phyloP scores from a whole-genome alignment of 64 coral and sea anemone genomes.

The Montipora foliosa region DNA sequence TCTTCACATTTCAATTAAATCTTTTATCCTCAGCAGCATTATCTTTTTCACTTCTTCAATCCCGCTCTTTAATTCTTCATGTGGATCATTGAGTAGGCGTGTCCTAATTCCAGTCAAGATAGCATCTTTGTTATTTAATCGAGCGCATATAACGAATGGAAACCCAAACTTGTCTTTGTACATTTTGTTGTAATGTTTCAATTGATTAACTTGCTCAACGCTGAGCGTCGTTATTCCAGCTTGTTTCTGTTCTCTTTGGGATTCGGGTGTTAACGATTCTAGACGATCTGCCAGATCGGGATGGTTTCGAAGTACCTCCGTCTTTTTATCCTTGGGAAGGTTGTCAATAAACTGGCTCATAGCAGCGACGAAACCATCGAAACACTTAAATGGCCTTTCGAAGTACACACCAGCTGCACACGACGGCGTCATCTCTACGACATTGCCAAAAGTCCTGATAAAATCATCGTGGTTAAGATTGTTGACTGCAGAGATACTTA shows the following conservation, averaged over 20 bases:
- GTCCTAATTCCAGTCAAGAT: slow-evolving; percentile 53
- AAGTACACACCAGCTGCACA: slow-evolving; percentile 60
- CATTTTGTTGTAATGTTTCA: slow-evolving; percentile 46
- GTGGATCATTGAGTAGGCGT: slow-evolving; percentile 45
- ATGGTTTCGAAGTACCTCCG: slow-evolving; percentile 56
- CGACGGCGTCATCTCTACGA: slow-evolving; percentile 56
- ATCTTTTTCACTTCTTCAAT: slow-evolving; percentile 87
- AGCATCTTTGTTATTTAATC: slow-evolving; percentile 74
- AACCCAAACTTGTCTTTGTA: slow-evolving; percentile 82
- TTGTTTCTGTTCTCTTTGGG: slow-evolving; percentile 68
- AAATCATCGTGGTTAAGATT: slow-evolving; percentile 50
- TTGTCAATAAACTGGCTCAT: slow-evolving; percentile 69
- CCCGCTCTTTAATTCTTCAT: slow-evolving; percentile 65
- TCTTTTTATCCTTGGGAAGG: slow-evolving; percentile 26
- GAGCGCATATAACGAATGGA: slow-evolving; percentile 84
- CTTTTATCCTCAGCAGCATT: slow-evolving; percentile 79
- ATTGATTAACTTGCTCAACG: slow-evolving; percentile 11
- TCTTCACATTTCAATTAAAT: slow-evolving; percentile 70
- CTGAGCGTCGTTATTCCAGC: slow-evolving; percentile 64
- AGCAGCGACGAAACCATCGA: slow-evolving; percentile 23
- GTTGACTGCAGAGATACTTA: slow-evolving; percentile 56
- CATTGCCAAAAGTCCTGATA: slow-evolving; percentile 73
- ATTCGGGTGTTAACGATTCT: slow-evolving; percentile 73
- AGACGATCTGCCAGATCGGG: slow-evolving; percentile 57
- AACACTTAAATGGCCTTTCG: slow-evolving; percentile 49